Percentiles rank a stretch among this genome's conserved stretches.
Evolutionary conservation across 2,888 invertebrate genomes (phyloP).

Genomic region (Erebia epiphron): DNA sequence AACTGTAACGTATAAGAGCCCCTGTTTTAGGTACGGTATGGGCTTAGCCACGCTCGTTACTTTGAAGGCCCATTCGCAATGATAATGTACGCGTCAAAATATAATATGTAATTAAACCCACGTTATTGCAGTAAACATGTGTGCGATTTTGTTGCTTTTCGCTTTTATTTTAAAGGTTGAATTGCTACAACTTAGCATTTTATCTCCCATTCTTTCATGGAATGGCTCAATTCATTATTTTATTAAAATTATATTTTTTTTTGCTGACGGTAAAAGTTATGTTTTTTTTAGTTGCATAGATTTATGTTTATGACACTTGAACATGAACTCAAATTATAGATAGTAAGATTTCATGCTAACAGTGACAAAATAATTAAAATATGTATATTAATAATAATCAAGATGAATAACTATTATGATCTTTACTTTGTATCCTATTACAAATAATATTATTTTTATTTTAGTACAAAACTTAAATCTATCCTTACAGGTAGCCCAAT

Average conservation of each 20-base stretch:
- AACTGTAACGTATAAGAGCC: background rate
- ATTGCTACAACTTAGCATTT: constrained; percentile 1
- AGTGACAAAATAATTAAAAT: too few species aligned
- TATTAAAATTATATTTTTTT: constrained; percentile 10
- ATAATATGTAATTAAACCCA: constrained; percentile 27
- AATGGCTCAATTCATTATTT: constrained; percentile 9
- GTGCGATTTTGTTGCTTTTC: constrained; percentile 11
- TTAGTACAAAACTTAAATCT: too few species aligned
- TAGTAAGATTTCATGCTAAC: too few species aligned
- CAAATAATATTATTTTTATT: too few species aligned
- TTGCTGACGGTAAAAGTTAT: background rate
- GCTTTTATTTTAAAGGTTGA: constrained; percentile 10
- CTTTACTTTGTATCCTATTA: too few species aligned
- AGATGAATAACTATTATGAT: too few species aligned
- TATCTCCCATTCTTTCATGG: constrained; percentile 3
- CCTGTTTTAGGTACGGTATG: constrained; percentile 12
- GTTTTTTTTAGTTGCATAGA: background rate
- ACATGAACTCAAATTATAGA: too few species aligned
- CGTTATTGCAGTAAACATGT: constrained; percentile 3
- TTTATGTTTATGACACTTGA: too few species aligned
- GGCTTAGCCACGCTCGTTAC: constrained; percentile 20
- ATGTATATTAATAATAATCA: too few species aligned
- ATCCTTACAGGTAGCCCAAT: too few species aligned
- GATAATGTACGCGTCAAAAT: constrained; percentile 31
- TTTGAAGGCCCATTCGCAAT: constrained; percentile 29